Evolutionary conservation across 2,113 vertebrate species (phyloP).

Genomic region (Clarias magur): DNA sequence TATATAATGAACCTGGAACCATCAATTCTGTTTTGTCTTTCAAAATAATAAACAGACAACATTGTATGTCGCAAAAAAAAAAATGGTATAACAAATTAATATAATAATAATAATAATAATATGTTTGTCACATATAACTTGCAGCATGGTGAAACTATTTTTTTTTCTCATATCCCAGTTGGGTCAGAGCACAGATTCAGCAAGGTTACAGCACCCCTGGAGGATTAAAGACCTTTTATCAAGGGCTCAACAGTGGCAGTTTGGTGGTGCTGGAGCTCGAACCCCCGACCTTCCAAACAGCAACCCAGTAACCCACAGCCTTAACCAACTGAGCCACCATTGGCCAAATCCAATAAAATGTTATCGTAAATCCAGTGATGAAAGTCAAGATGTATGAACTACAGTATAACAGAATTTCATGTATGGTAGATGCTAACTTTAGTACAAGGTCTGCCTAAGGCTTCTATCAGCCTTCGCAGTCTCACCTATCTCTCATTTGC

Average conservation of each 20-base stretch:
- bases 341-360: not conserved
- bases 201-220: too few relatives aligned
- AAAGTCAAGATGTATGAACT: not conserved
- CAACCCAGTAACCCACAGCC: too few relatives aligned
- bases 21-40: conserved; percentile 27
- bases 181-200: too few relatives aligned
- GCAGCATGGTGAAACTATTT: too few relatives aligned
- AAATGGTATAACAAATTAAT: not conserved
- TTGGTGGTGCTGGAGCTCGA: too few relatives aligned
- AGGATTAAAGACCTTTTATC: too few relatives aligned
- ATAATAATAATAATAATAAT: too few relatives aligned
- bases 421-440: not conserved
- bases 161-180: too few relatives aligned
- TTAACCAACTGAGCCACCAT: too few relatives aligned
- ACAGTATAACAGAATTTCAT: not conserved
- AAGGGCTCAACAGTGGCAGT: too few relatives aligned
- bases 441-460: conserved; percentile 15
- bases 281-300: too few relatives aligned
- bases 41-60: conserved; percentile 29
- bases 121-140: too few relatives aligned
- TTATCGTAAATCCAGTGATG: not conserved
- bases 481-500: conserved; percentile 39
- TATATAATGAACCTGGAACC: conserved; percentile 34
- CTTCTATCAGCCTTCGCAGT: conserved; percentile 18
- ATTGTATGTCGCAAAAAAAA: not conserved